Percentiles rank a stretch among this genome's conserved stretches.
Evolutionary conservation across 2,888 invertebrate genomes (phyloP).

Genomic region (Pinctada fucata): DNA sequence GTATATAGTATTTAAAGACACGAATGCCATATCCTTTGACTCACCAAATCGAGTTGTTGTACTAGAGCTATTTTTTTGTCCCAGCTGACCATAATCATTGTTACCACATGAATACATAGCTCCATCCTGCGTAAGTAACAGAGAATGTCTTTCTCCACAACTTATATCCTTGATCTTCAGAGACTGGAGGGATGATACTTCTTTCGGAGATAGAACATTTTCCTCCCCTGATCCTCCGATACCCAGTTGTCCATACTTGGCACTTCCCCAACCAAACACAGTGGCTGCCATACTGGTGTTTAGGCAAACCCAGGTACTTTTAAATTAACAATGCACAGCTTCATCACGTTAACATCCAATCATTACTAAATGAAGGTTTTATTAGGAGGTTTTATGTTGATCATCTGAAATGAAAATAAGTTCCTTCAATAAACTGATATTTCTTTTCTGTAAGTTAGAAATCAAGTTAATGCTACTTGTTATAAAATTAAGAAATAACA

Average conservation of each 20-base stretch:
- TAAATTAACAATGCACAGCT: too few species aligned
- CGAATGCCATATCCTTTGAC: neutral
- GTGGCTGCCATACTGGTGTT: slow-evolving; percentile 40
- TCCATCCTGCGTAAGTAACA: slow-evolving; percentile 87
- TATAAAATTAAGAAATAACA: too few species aligned
- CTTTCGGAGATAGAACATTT: slow-evolving; percentile 79
- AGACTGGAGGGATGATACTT: slow-evolving; percentile 68
- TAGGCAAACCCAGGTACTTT: too few species aligned
- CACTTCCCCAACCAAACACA: slow-evolving; percentile 84
- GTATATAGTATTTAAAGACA: too few species aligned
- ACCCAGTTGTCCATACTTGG: slow-evolving; percentile 87
- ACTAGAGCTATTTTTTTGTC: slow-evolving; percentile 79
- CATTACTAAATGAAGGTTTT: too few species aligned
- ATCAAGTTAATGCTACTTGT: too few species aligned
- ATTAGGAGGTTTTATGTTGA: too few species aligned
- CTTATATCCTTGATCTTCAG: slow-evolving; percentile 78
- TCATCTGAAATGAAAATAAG: too few species aligned
- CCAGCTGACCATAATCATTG: slow-evolving; percentile 95
- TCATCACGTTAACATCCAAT: too few species aligned
- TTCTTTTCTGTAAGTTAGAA: too few species aligned
- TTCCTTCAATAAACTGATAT: too few species aligned
- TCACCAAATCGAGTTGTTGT: slow-evolving; percentile 36
- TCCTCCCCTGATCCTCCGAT: slow-evolving; percentile 87
- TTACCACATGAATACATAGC: slow-evolving; percentile 93
- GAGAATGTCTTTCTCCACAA: slow-evolving; percentile 89